These are phyloP conservation scores for Acyrthosiphon pisum DNA, from an alignment of 1,140 invertebrate species.

Conservation along the genomic window DNA sequence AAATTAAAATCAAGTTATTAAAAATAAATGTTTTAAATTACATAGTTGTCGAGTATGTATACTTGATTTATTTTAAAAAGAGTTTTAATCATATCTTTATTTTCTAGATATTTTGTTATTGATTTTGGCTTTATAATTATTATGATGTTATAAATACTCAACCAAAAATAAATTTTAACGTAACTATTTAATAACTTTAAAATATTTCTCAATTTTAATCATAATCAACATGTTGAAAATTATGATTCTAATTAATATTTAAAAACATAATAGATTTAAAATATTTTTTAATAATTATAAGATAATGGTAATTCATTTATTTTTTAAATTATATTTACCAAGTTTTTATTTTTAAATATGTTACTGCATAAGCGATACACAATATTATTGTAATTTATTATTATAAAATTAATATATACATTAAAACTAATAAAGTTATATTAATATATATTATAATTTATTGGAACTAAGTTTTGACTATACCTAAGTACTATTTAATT, in stretches of 20 bases:
- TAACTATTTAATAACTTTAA: background rate
- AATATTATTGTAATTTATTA: background rate
- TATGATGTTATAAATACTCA: too few relatives aligned
- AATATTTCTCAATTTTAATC: slow-evolving; percentile 14
- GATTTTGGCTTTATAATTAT: too few relatives aligned
- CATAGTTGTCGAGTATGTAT: background rate
- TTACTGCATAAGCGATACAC: background rate
- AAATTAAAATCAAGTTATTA: background rate
- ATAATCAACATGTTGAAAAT: background rate
- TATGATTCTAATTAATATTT: background rate
- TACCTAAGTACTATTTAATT: too few relatives aligned
- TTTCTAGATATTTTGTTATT: background rate
- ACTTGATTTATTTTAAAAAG: background rate
- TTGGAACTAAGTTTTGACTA: background rate
- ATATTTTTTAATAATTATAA: background rate
- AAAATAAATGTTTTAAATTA: background rate
- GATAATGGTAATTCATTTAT: background rate
- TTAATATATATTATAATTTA: background rate
- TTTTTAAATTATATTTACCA: background rate
- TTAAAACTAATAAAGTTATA: background rate
- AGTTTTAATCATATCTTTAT: background rate
- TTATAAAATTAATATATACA: background rate
- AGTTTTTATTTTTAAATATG: background rate
- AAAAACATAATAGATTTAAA: background rate
- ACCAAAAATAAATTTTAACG: too few relatives aligned